A percentile compares a stretch with the other conserved stretches of the same genome.
Conservation (phyloP, 1,140 invertebrate species). For the Drosophila sp. region DNA sequence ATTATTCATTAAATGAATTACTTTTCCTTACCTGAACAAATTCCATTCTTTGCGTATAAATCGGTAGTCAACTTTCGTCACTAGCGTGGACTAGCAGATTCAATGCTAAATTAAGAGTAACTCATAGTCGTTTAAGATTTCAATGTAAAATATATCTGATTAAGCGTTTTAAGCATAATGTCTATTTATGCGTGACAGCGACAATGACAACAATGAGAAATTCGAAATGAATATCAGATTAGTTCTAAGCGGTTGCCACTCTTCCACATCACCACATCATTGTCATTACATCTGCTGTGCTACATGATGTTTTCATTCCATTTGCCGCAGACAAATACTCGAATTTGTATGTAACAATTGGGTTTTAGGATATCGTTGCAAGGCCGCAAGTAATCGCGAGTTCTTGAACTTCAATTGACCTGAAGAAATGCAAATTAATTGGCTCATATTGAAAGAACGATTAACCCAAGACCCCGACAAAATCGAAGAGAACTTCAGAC, state of each 20-base stretch:
- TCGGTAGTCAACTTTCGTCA: too few species aligned
- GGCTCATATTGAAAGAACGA: background rate
- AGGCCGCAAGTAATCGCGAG: background rate
- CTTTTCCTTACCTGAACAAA: too few species aligned
- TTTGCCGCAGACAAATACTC: constrained; percentile 13
- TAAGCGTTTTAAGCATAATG: constrained; percentile 20
- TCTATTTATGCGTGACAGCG: constrained; percentile 33
- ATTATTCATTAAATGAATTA: too few species aligned
- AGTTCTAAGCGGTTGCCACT: constrained; percentile 25
- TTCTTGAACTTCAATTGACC: constrained; percentile 2
- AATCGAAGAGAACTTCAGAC: background rate
- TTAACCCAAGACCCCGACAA: background rate
- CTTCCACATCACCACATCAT: constrained; percentile 40
- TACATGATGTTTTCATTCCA: constrained; percentile 30
- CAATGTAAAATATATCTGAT: background rate
- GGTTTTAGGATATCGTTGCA: background rate
- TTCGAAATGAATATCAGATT: constrained; percentile 46
- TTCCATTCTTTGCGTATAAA: too few species aligned
- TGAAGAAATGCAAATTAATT: constrained; percentile 19
- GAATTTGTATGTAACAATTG: constrained; percentile 8
- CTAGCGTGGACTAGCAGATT: too few species aligned
- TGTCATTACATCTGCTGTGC: constrained; percentile 26
- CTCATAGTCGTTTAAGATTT: background rate
- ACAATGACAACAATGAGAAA: constrained; percentile 22
- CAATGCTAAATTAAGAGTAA: too few species aligned